These are phyloP conservation scores for Nephrotoma appendiculata DNA, from an alignment of 2,888 invertebrate species.

Conservation along the genomic window DNA sequence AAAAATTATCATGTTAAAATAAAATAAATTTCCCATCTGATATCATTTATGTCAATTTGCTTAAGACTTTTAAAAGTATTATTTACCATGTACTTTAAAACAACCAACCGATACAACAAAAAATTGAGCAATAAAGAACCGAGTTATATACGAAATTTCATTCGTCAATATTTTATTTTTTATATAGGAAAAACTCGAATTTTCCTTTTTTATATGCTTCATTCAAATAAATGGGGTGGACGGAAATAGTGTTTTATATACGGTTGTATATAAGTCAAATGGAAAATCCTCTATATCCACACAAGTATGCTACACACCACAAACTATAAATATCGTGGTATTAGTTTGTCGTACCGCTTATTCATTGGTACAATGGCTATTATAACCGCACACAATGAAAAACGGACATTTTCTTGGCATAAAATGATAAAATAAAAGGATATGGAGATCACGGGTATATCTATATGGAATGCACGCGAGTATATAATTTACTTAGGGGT, in stretches of 20 bases:
- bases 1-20: neutral
- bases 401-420: neutral
- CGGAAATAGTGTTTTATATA: neutral
- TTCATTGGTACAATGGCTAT: neutral
- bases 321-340: neutral
- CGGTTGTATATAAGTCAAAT: neutral
- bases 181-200: neutral
- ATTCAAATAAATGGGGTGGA: neutral
- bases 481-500: neutral
- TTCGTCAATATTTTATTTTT: neutral
- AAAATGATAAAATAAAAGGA: neutral
- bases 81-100: neutral
- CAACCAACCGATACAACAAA: neutral
- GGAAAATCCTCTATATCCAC: neutral
- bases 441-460: neutral
- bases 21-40: neutral
- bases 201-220: neutral
- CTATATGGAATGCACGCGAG: neutral
- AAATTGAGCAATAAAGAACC: neutral
- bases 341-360: neutral
- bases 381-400: neutral
- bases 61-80: neutral
- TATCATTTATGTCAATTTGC: neutral
- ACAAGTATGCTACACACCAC: neutral
- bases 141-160: neutral